Base-by-base conservation (phyloP, 2,113 vertebrate genomes). In the Charadrius vociferus region DNA sequence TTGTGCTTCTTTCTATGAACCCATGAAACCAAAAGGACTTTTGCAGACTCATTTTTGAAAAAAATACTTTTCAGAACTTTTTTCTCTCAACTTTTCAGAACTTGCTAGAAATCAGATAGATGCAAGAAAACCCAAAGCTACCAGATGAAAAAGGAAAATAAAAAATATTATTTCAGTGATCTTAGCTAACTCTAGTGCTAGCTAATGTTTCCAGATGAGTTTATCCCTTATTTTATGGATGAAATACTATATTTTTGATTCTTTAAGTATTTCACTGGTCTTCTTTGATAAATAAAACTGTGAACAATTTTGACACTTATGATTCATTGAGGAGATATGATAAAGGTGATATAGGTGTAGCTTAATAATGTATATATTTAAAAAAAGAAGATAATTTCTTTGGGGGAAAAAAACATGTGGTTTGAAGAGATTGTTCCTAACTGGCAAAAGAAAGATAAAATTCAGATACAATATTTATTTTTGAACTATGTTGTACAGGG, bases 351-450 rank as follows among this genome's bases (percentile, higher is more conserved):
- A 19, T 9, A 75, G 1, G 2, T 39, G 6, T 47, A 74, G 10
- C 4, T 61, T 59, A 50, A 63, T 7, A 37, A 30, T 12, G 1
- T 21, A 18, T 50, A 52, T 21, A 21, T 65, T 20, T 45, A 1
- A 8, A 73, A 63, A 56, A 65, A 37, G 12, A 24, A 49, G 18
- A 17, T 21, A 13, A 3, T 7, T 29, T 29, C 74, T 24, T 4
- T 2, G 1, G 8, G 6, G 14, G 7, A 2, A 10, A 27, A n/a
- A 4, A 1, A 24, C 7, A 19, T 7, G 5, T 41, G 15, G 30
- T 36, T 75, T 87, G 30, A 63, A 90, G 65, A 75, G 8, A 43
- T 43, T 83, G 3, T n/a, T 73, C 24, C 9, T n/a, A 34, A 55
- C 4, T 45, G 20, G 7, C 6, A 73, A 37, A 63, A 81, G 7